These are phyloP conservation scores for Oreochromis niloticus DNA, from an alignment of 2,113 vertebrate genomes.

Conservation along the genomic window DNA sequence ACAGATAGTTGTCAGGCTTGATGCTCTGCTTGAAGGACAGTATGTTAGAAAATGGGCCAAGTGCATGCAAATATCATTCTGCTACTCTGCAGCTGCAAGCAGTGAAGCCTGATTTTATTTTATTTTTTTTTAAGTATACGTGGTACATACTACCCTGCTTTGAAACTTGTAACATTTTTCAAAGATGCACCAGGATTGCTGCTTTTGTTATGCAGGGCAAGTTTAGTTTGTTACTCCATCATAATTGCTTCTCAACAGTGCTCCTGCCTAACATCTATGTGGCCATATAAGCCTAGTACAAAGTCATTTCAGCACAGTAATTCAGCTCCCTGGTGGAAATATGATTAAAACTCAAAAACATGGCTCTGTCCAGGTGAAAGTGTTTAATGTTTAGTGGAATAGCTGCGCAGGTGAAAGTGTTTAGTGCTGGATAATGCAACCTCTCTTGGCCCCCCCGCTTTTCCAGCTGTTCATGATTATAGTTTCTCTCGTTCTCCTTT, in stretches of 20 bases:
- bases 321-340: conserved; percentile 11
- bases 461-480: conserved; percentile 61
- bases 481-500: conserved; percentile 22
- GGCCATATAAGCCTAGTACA: background rate
- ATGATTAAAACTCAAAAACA: conserved; percentile 28
- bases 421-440: conserved; percentile 56
- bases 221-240: background rate
- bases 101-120: background rate
- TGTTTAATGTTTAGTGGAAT: conserved; percentile 47
- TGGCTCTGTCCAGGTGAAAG: conserved; percentile 50
- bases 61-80: background rate
- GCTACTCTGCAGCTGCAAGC: background rate
- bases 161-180: background rate
- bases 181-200: background rate
- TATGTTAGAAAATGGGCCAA: background rate
- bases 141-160: background rate
- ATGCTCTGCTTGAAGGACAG: background rate
- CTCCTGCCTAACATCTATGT: background rate
- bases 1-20: background rate
- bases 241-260: background rate
- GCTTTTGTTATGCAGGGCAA: background rate
- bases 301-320: background rate
- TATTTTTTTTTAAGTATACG: background rate
- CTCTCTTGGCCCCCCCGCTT: conserved; percentile 42
- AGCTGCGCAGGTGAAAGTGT: conserved; percentile 64